Conservation (phyloP, 2,797 vertebrate genomes). For the Hippocampus kuda region DNA sequence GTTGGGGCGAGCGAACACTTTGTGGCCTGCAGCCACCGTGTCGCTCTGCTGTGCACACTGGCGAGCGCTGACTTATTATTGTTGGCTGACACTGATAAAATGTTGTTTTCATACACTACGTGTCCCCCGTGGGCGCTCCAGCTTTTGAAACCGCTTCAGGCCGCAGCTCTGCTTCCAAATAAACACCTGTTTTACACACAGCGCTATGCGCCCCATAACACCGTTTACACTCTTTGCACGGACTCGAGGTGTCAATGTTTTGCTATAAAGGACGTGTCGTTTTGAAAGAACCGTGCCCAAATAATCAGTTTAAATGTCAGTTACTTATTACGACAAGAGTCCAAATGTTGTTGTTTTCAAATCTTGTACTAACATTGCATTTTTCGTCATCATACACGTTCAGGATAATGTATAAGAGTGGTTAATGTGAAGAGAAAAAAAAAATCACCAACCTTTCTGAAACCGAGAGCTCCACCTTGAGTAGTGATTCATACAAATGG, state of each 20-base stretch:
- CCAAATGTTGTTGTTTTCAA: too few relatives aligned
- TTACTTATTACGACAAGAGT: neutral
- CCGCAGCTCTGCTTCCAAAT: conserved; percentile 4
- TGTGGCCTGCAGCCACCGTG: neutral
- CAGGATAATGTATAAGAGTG: too few relatives aligned
- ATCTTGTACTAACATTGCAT: too few relatives aligned
- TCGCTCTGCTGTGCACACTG: neutral
- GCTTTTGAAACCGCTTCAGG: neutral
- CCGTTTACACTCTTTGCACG: neutral
- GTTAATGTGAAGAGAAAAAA: too few relatives aligned
- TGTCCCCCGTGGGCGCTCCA: neutral
- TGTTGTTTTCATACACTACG: conserved; percentile 9
- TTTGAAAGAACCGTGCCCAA: neutral
- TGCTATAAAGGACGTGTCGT: neutral
- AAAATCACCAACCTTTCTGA: too few relatives aligned
- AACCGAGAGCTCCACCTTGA: too few relatives aligned
- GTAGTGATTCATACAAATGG: too few relatives aligned
- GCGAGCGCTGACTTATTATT: neutral
- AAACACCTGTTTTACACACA: conserved; percentile 5
- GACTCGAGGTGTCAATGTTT: neutral
- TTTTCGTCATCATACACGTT: too few relatives aligned
- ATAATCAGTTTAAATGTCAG: neutral
- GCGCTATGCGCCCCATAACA: neutral
- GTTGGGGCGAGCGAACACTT: neutral
- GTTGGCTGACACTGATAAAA: conserved; percentile 9